Conservation (phyloP, 1,140 invertebrate species). For the Drosophila novamexicana region DNA sequence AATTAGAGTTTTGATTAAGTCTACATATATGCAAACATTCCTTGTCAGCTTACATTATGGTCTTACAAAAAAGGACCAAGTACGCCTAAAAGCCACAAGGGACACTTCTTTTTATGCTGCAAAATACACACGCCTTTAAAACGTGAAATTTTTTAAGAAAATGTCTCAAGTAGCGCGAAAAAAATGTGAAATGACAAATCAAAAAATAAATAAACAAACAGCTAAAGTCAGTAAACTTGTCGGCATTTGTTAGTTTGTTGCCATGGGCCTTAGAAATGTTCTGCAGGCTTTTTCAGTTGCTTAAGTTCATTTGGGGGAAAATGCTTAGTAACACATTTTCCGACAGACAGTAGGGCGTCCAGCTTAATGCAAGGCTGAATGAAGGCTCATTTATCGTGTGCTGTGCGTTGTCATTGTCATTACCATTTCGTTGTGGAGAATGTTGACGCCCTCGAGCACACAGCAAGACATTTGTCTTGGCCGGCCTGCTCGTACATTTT, state of each 20-base stretch:
- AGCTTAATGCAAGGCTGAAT: neutral
- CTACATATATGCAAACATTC: neutral
- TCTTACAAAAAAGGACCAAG: neutral
- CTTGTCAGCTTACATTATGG: neutral
- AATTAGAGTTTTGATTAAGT: neutral
- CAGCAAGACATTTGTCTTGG: slow-evolving; percentile 65
- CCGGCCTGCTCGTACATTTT: slow-evolving; percentile 24
- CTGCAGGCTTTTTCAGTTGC: too few relatives aligned
- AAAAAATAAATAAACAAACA: slow-evolving; percentile 27
- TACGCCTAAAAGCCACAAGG: neutral
- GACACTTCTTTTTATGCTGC: too few relatives aligned
- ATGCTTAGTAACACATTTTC: slow-evolving; percentile 44
- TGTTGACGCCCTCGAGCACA: slow-evolving; percentile 54
- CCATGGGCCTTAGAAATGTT: neutral
- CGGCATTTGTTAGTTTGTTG: slow-evolving; percentile 1
- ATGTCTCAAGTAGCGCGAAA: neutral
- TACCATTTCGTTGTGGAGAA: slow-evolving; percentile 64
- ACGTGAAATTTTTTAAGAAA: neutral
- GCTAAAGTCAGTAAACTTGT: slow-evolving; percentile 48
- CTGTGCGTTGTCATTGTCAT: slow-evolving; percentile 53
- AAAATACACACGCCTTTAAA: neutral
- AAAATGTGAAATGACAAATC: slow-evolving; percentile 1
- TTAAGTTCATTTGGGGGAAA: slow-evolving; percentile 28
- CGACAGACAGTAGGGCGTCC: slow-evolving; percentile 8
- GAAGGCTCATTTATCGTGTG: slow-evolving; percentile 40